phyloP scores from a whole-genome alignment of 2,888 invertebrate species.

The Phaedon cochleariae region DNA sequence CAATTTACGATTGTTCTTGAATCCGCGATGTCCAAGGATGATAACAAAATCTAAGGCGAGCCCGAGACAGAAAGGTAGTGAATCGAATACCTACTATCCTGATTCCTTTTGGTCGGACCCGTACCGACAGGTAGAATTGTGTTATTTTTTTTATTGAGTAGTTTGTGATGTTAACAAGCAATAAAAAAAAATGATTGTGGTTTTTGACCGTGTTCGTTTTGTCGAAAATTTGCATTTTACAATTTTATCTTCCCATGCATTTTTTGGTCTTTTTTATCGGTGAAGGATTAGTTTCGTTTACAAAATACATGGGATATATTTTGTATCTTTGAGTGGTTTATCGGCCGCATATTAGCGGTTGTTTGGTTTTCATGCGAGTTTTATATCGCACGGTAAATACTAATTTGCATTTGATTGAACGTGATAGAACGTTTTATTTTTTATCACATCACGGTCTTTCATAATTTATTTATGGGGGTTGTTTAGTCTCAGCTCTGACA shows the following conservation, averaged over 20 bases:
- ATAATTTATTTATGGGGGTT: too few relatives aligned
- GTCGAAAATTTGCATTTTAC: constrained; percentile 59
- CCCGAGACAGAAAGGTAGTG: constrained; percentile 53
- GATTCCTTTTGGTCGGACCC: constrained; percentile 50
- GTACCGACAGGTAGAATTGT: constrained; percentile 57
- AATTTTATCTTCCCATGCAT: constrained; percentile 42
- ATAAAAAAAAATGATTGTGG: constrained; percentile 57
- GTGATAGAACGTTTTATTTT: too few relatives aligned
- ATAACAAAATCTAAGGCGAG: constrained; percentile 58
- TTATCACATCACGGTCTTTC: too few relatives aligned
- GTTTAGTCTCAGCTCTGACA: too few relatives aligned
- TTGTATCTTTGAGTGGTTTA: too few relatives aligned
- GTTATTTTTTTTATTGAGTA: constrained; percentile 54
- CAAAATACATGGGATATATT: constrained; percentile 12
- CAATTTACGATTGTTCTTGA: constrained; percentile 48
- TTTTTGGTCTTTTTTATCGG: constrained; percentile 20
- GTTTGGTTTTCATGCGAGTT: too few relatives aligned
- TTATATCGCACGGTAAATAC: too few relatives aligned
- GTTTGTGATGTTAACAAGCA: constrained; percentile 60
- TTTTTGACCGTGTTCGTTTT: constrained; percentile 49
- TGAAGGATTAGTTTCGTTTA: constrained; percentile 16
- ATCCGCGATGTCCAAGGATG: constrained; percentile 57
- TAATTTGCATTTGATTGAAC: too few relatives aligned
- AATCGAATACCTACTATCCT: constrained; percentile 52
- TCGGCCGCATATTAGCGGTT: too few relatives aligned